A percentile compares a stretch with the other conserved stretches of the same genome.
phyloP scores from a whole-genome alignment of 2,888 invertebrate species.

The Lasioglossum lativentre region DNA sequence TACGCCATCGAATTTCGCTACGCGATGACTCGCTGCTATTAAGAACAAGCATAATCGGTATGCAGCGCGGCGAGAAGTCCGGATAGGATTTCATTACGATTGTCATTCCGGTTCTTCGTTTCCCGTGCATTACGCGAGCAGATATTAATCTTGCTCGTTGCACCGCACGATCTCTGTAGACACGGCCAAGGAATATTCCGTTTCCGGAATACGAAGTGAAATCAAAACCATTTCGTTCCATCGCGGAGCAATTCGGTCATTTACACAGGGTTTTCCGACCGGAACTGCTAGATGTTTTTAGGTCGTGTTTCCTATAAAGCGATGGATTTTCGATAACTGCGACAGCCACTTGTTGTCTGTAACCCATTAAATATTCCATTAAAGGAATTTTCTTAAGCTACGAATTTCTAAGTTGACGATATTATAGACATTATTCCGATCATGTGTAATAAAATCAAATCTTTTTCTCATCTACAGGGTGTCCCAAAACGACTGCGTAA shows the following conservation, averaged over 20 bases:
- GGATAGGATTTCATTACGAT: conserved; percentile 15
- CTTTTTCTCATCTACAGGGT: not conserved
- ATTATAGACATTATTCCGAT: not conserved
- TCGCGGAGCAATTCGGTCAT: not conserved
- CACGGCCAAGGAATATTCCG: conserved; percentile 26
- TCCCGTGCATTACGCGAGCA: not conserved
- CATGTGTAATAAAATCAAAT: not conserved
- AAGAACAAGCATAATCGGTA: not conserved
- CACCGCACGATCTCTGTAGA: not conserved
- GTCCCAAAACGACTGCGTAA: too few relatives aligned
- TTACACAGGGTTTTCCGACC: not conserved
- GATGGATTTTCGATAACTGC: not conserved
- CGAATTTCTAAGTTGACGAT: not conserved
- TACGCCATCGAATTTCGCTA: not conserved
- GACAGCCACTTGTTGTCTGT: not conserved
- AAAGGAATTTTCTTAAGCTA: not conserved
- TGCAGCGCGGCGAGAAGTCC: not conserved
- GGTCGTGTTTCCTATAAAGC: not conserved
- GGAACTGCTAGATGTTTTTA: not conserved
- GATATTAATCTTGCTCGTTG: conserved; percentile 22
- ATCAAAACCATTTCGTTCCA: conserved; percentile 11
- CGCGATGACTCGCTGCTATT: not conserved
- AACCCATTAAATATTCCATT: not conserved
- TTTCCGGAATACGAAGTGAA: conserved; percentile 19
- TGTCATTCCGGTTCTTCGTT: not conserved